Evolutionary conservation across 1,140 invertebrate species (phyloP), one percentile per base, ranked within the genome.

Genomic region (Macrosteles quadrilineatus): DNA sequence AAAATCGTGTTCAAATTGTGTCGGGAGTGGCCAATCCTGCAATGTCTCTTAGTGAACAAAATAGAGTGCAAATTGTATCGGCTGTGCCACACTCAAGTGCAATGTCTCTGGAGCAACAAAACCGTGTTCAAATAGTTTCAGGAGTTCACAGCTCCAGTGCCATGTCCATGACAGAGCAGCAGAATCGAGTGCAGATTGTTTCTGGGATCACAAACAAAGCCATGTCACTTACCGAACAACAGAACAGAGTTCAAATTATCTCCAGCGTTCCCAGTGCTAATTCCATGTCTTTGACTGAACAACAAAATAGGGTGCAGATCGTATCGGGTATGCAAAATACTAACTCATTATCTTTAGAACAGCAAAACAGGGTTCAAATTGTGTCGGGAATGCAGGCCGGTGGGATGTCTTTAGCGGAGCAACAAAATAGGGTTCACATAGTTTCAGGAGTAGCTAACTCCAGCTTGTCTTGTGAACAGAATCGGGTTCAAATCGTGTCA

Each of bases 81-180:
- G 68, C 70, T 4, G 69, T 74, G 17, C 71, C 72, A 3, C 72
- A 72, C 50, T 72, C 73, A 2, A 45, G 63, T 31, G 59, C 70
- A n/a, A 72, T 71, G 64, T 72, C 73, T 1, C 31, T 72, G 21
- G 71, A 74, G 57, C 73, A 74, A 55, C 73, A 73, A 62, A 71
- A 73, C 36, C 32, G 71, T 21, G 62, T 72, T 14, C 70, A 71
- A 25, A 73, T 75, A 21, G 63, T 75, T 2, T 75, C 73, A 6
- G 69, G 71, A n/a, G 67, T 74, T 25, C 73, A 66, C 9, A 72
- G 68, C 53, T 69, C 71, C 23, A 73, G 45, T 17, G 68, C 72
- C 21, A 71, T 72, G 43, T 68, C 67, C 9, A 31, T 72, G 30
- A 72, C 72, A 6, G 71, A 74, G 30, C 68, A 73, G 50, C 72